Base-by-base conservation (phyloP, 2,113 vertebrate species). In the Oryzias melastigma region DNA sequence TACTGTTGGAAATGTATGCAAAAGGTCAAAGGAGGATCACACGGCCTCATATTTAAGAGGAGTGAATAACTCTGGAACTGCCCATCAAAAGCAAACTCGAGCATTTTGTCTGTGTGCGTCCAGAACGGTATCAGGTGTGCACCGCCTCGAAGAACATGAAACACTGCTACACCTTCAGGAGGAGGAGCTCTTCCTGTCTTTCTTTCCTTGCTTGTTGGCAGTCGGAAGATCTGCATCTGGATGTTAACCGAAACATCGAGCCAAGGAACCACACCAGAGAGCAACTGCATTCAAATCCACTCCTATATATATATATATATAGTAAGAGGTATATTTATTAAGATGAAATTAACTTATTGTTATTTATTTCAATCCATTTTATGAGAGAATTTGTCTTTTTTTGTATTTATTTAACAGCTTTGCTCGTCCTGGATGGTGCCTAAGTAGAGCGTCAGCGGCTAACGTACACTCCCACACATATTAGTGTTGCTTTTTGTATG, bases 281-380 rank as follows among this genome's bases (percentile, higher is more conserved):
- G 74, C 58, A 78, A 70, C 56, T 56, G 60, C 84, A 77, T 94
- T 92, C 86, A 52, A 92, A 93, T 93, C 91, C 91, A 94, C 83
- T 91, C 90, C 91, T 89, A 91, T 91, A 90, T 85, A 91, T 50
- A 85, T 92, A 89, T 93, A 77, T 47, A 73, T 91, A 92, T 90
- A 90, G 78, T 87, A 78, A 88, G 91, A 92, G 94, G 92, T 92
- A 94, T 98, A 97, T 98, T 98, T 98, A 98, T 98, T 98, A 89
- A 95, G 89, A 95, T 93, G 91, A 93, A 97, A 91, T 90, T 93
- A 93, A 98, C 92, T 98, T 98, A 98, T 98, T 98, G 80, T 95
- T 98, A 98, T 98, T 98, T 98, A 98, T 98, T 98, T 86, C 91
- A 89, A 72, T 95, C 92, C 92, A 92, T 91, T 94, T 92, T 90